Base-by-base conservation (phyloP, 1,140 invertebrate genomes). In the Amphibalanus amphitrite region DNA sequence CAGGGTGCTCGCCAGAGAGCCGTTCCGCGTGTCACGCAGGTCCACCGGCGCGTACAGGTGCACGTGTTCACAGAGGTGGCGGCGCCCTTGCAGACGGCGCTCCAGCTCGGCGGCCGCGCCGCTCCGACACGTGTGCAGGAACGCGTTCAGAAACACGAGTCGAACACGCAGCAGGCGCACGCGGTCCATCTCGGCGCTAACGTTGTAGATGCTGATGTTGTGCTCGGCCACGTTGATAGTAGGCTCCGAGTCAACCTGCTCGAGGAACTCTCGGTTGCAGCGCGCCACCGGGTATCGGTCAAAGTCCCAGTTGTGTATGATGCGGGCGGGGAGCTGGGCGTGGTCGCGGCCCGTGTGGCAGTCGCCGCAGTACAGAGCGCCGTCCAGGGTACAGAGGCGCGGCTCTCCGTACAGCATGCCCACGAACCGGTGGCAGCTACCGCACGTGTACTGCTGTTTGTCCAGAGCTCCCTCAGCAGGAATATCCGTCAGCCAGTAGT, bases 301-400 rank as follows among this genome's bases (percentile, higher is more conserved):
- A 76, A 96, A 92, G 79, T 97, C 94, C 93, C 94, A 97, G 79
- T 97, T 97, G 77, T 92, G 88, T 67, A 97, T 85, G 29, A 97
- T 88, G 71, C 89, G 81, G 0, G 93, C 88, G 20, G 95, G 95
- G 75, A 98, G 93, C n/a, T 88, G 81, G 74, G 87, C 88, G 67
- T 87, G 85, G 75, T 91, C 89, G 72, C 86, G 82, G 73, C 86
- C 82, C 69, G 88, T 84, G 86, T 95, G 93, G 78, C 95, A 98
- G 70, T 86, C 86, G 70, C 84, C 82, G 79, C 95, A 98, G 79
- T 88, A 97, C 79, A 86, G 82, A 15, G 91, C 75, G 17, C 72
- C 92, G 76, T 90, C 89, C 79, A 89, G 94, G 13, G 82, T 83
- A 79, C 95, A 97, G 0, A 96, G 82, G 80, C 74, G 77, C 30